phyloP scores from a whole-genome alignment of 2,888 invertebrate genomes.

The Xestia xanthographa region DNA sequence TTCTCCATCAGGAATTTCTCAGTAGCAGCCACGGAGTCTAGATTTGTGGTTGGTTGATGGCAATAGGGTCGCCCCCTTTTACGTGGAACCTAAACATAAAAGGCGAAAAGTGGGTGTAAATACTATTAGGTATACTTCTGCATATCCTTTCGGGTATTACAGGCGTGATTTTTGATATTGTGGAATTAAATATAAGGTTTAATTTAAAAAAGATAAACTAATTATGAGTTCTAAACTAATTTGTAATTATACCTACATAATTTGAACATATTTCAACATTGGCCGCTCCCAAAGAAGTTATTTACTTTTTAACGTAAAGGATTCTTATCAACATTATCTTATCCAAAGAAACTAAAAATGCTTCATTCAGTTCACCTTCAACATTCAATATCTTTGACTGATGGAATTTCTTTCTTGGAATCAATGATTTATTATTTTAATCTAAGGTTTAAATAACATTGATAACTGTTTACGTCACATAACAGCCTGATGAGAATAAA shows the following conservation, averaged over 20 bases:
- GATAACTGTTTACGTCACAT: neutral
- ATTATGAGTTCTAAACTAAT: too few relatives aligned
- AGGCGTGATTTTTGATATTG: neutral
- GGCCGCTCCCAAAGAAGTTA: neutral
- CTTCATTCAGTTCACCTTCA: neutral
- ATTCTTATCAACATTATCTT: slow-evolving; percentile 25
- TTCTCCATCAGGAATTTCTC: too few relatives aligned
- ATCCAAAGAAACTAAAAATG: slow-evolving; percentile 6
- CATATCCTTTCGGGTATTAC: too few relatives aligned
- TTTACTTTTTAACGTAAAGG: neutral
- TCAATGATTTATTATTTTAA: neutral
- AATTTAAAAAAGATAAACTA: too few relatives aligned
- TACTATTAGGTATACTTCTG: too few relatives aligned
- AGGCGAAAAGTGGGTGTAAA: too few relatives aligned
- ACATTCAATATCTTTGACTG: neutral
- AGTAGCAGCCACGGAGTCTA: too few relatives aligned
- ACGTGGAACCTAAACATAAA: too few relatives aligned
- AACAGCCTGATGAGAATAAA: neutral
- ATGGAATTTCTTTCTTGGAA: slow-evolving; percentile 5
- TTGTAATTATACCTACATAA: too few relatives aligned
- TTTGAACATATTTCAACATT: neutral
- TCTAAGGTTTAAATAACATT: neutral
- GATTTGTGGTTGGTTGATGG: too few relatives aligned
- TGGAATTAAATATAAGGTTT: neutral
- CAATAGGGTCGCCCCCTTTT: too few relatives aligned